These are phyloP conservation scores for Eudasyphora cyanicolor DNA, from an alignment of 2,888 invertebrate genomes.

Conservation along the genomic window DNA sequence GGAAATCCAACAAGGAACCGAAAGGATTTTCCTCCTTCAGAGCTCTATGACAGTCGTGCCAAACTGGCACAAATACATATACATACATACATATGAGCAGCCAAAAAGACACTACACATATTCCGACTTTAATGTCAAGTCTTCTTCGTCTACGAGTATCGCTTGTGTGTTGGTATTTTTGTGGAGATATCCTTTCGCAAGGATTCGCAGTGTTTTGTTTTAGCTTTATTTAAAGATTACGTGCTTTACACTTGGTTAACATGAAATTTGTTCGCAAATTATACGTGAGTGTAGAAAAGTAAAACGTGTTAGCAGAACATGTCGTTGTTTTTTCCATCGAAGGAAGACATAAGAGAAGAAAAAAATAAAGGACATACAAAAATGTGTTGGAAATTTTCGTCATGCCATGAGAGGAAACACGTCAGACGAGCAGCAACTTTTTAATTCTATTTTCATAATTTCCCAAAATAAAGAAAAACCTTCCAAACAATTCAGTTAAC, in stretches of 20 bases:
- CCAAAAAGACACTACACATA: not conserved
- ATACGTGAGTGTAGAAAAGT: slow-evolving; percentile 55
- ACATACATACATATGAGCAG: not conserved
- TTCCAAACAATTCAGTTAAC: slow-evolving; percentile 15
- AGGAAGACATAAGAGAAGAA: slow-evolving; percentile 5
- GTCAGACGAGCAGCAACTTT: slow-evolving; percentile 49
- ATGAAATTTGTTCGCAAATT: slow-evolving; percentile 51
- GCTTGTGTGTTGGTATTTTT: not conserved
- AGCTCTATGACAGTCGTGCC: not conserved
- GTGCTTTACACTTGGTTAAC: slow-evolving; percentile 50
- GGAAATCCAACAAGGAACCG: not conserved
- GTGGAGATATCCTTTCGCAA: slow-evolving; percentile 13
- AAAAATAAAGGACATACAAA: slow-evolving; percentile 5
- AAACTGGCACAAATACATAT: not conserved
- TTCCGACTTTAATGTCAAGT: not conserved
- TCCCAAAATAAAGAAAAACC: slow-evolving; percentile 6
- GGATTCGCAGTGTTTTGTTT: slow-evolving; percentile 35
- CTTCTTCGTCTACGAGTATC: no score
- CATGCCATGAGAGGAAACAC: slow-evolving; percentile 23
- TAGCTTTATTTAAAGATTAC: slow-evolving; percentile 26
- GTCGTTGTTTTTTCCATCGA: slow-evolving; percentile 28
- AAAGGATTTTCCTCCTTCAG: slow-evolving; percentile 15
- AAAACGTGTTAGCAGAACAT: slow-evolving; percentile 55
- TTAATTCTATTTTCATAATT: slow-evolving; percentile 58
- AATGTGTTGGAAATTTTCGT: not conserved